A percentile compares a stretch with the other conserved stretches of the same genome.
Conservation (phyloP, 2,113 vertebrate species). For the Ancistrus triradiatus region DNA sequence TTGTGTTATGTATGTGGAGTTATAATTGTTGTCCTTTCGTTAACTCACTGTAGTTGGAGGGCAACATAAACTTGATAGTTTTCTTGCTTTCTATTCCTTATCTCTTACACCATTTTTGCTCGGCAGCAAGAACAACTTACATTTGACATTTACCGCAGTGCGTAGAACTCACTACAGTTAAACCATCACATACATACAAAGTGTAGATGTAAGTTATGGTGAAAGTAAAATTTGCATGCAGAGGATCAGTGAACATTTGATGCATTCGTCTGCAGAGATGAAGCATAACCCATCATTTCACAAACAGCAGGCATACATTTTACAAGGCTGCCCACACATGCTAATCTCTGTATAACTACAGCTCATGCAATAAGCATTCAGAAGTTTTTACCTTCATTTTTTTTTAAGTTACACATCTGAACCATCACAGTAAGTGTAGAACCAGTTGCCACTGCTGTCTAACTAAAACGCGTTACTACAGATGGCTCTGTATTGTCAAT, state of each 20-base stretch:
- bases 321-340: constrained; percentile 50
- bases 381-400: constrained; percentile 29
- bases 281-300: constrained; percentile 17
- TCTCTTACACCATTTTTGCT: not conserved
- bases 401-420: constrained; percentile 13
- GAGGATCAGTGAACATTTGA: not conserved
- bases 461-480: constrained; percentile 33
- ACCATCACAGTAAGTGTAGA: constrained; percentile 6
- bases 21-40: not conserved
- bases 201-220: not conserved
- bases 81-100: not conserved
- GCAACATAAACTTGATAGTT: not conserved
- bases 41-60: not conserved
- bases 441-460: not conserved
- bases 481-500: too few relatives aligned
- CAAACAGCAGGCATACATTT: constrained; percentile 39
- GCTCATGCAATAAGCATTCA: constrained; percentile 45
- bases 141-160: too few relatives aligned
- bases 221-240: constrained; percentile 1
- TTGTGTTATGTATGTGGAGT: constrained; percentile 7
- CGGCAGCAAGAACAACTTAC: not conserved
- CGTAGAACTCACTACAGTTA: too few relatives aligned
- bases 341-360: constrained; percentile 37
- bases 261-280: constrained; percentile 27
- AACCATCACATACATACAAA: not conserved